Evolutionary conservation across 1,140 invertebrate species (phyloP).

Genomic region (Euura saliciscinereae): DNA sequence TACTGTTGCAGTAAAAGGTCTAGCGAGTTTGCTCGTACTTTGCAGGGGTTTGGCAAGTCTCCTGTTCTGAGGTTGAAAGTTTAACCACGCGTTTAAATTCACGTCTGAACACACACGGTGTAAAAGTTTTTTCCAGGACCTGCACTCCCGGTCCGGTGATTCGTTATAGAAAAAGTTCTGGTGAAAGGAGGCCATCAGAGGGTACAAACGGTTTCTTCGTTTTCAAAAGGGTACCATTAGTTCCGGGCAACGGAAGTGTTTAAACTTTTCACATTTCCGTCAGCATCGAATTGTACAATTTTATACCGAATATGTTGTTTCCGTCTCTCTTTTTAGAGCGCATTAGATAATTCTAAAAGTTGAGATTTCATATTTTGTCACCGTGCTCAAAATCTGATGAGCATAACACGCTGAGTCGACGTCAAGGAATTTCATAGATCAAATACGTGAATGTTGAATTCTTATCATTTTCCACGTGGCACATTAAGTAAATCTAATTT

Average conservation of each 20-base stretch:
- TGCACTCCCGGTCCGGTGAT: neutral
- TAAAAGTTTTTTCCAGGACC: neutral
- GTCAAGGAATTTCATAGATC: too few relatives aligned
- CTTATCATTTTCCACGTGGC: too few relatives aligned
- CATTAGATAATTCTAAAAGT: too few relatives aligned
- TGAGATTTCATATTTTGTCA: too few relatives aligned
- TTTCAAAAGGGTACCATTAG: neutral
- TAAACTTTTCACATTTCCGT: neutral
- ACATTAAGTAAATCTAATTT: too few relatives aligned
- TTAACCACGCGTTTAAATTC: conserved; percentile 7
- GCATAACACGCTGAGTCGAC: too few relatives aligned
- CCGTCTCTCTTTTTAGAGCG: too few relatives aligned
- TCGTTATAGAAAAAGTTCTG: conserved; percentile 2
- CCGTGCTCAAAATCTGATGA: too few relatives aligned
- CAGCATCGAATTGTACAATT: neutral
- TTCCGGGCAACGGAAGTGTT: neutral
- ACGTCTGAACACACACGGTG: conserved; percentile 1
- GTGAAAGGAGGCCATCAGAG: neutral
- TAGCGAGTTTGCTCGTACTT: neutral
- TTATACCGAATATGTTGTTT: neutral
- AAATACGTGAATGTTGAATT: too few relatives aligned
- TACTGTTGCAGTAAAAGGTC: too few relatives aligned
- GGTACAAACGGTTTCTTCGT: neutral
- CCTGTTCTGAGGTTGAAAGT: neutral
- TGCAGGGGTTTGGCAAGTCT: neutral